Base-by-base conservation (phyloP, 1,140 invertebrate species). In the Steinernema khuongi region DNA sequence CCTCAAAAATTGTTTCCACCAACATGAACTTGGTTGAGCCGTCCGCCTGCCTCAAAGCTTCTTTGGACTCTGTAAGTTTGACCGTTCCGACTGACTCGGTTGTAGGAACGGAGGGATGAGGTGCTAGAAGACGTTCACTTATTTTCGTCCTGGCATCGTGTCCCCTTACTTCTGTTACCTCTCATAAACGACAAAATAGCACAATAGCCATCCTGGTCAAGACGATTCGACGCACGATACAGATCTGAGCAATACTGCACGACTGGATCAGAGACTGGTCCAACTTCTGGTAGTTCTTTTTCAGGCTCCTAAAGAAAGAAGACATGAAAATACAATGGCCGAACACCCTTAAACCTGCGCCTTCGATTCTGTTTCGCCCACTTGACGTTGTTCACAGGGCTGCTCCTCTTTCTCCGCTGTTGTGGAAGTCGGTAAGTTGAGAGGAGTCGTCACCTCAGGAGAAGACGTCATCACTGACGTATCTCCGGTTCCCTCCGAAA, bases 1-100 rank as follows among this genome's bases (percentile, higher is more conserved):
- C 50, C 50, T 60, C 50, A 26, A 60, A 60, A 17, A 60, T 60
- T 26, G 50, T 60, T 60, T 60, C 50, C 14, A 60, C 50, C 11
- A 60, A 26, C 50, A 60, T 60, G 50, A n/a, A 60, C 50, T 60
- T 60, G 7, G 50, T 60, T 4, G 11, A 17, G 14, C 50, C 50
- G 19, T 60, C 50, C 4, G 7, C 11, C 50, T 60, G 50, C 26
- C 26, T 60, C 11, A 11, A 22, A 17, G 50, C 50, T 60, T 60
- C 50, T 17, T 22, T 11, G 2, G 50, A 60, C 19, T 60, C 50
- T 7, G 50, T 60, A 22, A 60, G 50, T 22, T 60, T 60, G 7
- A 60, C 26, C 7, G 50, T n/a, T 7, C 50, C 50, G 19, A 60
- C 22, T 11, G 11, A 26, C 50, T 60, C 50, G 7, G 26, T 60